phyloP scores from a whole-genome alignment of 2,888 invertebrate genomes.

The Drosophila stalkeri region DNA sequence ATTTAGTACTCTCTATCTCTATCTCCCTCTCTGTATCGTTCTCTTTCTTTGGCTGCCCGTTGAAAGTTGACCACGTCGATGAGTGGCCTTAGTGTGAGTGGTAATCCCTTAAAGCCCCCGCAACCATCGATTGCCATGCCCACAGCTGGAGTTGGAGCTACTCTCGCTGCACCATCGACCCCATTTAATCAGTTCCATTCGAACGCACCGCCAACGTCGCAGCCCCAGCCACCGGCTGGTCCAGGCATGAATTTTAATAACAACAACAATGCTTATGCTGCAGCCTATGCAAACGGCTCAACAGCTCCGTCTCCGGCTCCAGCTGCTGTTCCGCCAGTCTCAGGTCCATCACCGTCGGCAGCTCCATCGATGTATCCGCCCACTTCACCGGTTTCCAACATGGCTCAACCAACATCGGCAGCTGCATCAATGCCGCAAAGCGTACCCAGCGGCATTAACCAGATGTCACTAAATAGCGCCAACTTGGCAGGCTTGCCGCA shows the following conservation, averaged over 20 bases:
- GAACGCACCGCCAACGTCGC: constrained; percentile 44
- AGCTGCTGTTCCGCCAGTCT: constrained; percentile 20
- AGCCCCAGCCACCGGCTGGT: constrained; percentile 14
- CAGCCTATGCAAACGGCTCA: constrained; percentile 70
- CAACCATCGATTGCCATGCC: constrained; percentile 34
- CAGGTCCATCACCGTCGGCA: constrained; percentile 19
- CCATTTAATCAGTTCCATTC: constrained; percentile 66
- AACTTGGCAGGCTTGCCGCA: constrained; percentile 82
- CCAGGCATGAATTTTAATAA: constrained; percentile 45
- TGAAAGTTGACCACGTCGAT: constrained; percentile 80
- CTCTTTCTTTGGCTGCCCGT: constrained; percentile 1
- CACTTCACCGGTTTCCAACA: constrained; percentile 32
- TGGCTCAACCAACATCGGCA: constrained; percentile 23
- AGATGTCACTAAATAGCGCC: constrained; percentile 82
- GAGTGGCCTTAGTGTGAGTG: constrained; percentile 76
- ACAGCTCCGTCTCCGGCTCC: constrained; percentile 36
- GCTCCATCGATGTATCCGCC: constrained; percentile 40
- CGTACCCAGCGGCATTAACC: constrained; percentile 69
- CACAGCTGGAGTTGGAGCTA: constrained; percentile 37
- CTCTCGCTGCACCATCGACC: constrained; percentile 28
- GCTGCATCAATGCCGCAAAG: constrained; percentile 62
- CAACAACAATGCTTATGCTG: constrained; percentile 56
- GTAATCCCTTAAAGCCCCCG: constrained; percentile 74
- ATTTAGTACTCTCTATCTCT: constrained; percentile 9
- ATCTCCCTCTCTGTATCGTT: constrained; percentile 5